Conservation (phyloP, 2,888 invertebrate genomes). For the Aspidiotus rigidus region DNA sequence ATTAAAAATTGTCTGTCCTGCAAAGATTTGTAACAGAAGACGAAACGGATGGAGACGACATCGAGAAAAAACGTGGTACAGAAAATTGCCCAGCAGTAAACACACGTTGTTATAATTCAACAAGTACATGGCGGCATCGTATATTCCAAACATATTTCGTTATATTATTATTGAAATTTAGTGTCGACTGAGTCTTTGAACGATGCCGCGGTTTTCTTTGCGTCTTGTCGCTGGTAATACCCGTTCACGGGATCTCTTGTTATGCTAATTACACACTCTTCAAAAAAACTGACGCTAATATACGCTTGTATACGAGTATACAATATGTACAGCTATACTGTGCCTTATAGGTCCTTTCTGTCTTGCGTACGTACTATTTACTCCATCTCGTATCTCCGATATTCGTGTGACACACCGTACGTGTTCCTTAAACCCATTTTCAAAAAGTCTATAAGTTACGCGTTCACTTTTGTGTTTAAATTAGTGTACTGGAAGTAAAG, state of each 20-base stretch:
- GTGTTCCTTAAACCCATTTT: conserved; percentile 23
- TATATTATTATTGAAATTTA: conserved; percentile 32
- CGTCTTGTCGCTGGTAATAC: conserved; percentile 27
- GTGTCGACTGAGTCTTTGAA: conserved; percentile 27
- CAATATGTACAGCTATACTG: conserved; percentile 11
- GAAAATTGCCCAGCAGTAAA: conserved; percentile 29
- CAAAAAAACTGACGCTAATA: conserved; percentile 11
- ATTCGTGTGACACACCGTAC: background rate
- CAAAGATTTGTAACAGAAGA: too few relatives aligned
- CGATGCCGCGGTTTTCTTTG: conserved; percentile 24
- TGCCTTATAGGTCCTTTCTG: background rate
- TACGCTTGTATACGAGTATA: background rate
- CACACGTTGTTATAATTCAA: conserved; percentile 30
- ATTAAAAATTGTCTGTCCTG: too few relatives aligned
- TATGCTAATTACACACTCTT: conserved; percentile 28
- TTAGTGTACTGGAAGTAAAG: background rate
- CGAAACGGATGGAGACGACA: too few relatives aligned
- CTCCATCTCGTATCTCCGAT: too few relatives aligned
- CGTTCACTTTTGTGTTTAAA: conserved; percentile 13
- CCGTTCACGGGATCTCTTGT: conserved; percentile 27
- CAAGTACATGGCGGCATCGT: conserved; percentile 24
- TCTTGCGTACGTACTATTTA: too few relatives aligned
- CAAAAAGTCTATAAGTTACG: conserved; percentile 23
- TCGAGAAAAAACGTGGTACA: conserved; percentile 6
- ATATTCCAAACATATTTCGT: conserved; percentile 26